These are phyloP conservation scores for Phycodurus eques DNA, from an alignment of 2,113 vertebrate genomes.

Conservation along the genomic window DNA sequence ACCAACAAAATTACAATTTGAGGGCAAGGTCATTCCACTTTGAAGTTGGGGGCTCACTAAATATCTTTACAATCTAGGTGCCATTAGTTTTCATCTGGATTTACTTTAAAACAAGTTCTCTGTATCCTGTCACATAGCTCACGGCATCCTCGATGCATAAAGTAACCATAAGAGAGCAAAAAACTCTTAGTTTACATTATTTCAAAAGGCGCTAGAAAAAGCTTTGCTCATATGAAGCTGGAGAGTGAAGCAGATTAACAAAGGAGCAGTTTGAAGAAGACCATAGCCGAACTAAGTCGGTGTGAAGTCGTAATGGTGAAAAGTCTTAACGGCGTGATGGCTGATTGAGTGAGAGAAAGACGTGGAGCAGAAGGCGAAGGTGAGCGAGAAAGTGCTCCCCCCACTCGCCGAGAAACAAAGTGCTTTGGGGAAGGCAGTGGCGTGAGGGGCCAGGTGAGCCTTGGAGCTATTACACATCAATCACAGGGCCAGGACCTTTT, in stretches of 20 bases:
- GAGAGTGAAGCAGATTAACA: conserved; percentile 14
- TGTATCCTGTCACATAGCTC: conserved; percentile 29
- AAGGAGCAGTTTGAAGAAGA: conserved; percentile 29
- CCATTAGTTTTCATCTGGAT: conserved; percentile 59
- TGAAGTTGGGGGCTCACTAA: conserved; percentile 44
- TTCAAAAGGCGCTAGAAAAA: background rate
- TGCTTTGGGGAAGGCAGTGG: conserved; percentile 51
- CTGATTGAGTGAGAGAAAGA: conserved; percentile 23
- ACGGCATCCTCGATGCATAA: background rate
- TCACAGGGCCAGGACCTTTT: conserved; percentile 73
- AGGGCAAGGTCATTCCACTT: conserved; percentile 36
- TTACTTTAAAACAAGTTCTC: conserved; percentile 37
- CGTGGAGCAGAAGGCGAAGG: conserved; percentile 12
- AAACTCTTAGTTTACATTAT: background rate
- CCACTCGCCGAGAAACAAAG: conserved; percentile 52
- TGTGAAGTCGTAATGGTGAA: conserved; percentile 34
- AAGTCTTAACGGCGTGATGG: conserved; percentile 46
- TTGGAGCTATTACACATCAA: conserved; percentile 77
- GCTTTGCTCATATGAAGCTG: background rate
- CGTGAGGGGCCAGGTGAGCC: conserved; percentile 70
- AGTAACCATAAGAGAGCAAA: background rate
- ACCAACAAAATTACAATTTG: conserved; percentile 49
- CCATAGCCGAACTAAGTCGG: conserved; percentile 24
- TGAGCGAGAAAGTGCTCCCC: conserved; percentile 19
- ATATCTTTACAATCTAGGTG: conserved; percentile 48